A percentile compares a stretch with the other conserved stretches of the same genome.
These are phyloP conservation scores for Lasius fuliginosus DNA, from an alignment of 2,888 invertebrate species.

Conservation along the genomic window DNA sequence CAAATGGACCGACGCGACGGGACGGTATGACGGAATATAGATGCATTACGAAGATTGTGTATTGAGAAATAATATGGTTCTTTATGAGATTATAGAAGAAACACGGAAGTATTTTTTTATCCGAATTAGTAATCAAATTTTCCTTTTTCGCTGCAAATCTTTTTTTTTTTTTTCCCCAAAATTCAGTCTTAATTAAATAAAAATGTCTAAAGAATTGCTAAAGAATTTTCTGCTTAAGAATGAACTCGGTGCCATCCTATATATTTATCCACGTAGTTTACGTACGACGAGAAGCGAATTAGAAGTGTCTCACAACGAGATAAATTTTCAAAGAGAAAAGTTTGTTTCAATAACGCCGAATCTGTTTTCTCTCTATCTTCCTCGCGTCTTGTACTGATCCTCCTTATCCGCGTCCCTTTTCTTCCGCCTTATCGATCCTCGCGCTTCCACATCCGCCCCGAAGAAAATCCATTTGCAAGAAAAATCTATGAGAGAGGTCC, in stretches of 20 bases:
- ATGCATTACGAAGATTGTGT: background rate
- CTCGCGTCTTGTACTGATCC: conserved; percentile 10
- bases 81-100: background rate
- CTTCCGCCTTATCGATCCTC: conserved; percentile 62
- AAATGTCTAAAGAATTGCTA: background rate
- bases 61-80: background rate
- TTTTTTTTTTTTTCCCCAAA: background rate
- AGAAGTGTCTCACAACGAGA: background rate
- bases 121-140: background rate
- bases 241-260: background rate
- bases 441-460: conserved; percentile 38
- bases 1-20: conserved; percentile 21
- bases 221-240: background rate
- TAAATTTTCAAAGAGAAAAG: conserved; percentile 31
- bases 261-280: background rate
- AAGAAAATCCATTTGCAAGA: conserved; percentile 61
- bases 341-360: conserved; percentile 47
- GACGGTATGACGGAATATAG: background rate
- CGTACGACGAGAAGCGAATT: background rate
- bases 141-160: background rate
- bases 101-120: background rate
- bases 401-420: conserved; percentile 33
- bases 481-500: conserved; percentile 65
- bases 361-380: conserved; percentile 15
- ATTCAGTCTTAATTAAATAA: background rate